Conservation (phyloP, 2,888 invertebrate genomes). For the Tiliacea citrago region DNA sequence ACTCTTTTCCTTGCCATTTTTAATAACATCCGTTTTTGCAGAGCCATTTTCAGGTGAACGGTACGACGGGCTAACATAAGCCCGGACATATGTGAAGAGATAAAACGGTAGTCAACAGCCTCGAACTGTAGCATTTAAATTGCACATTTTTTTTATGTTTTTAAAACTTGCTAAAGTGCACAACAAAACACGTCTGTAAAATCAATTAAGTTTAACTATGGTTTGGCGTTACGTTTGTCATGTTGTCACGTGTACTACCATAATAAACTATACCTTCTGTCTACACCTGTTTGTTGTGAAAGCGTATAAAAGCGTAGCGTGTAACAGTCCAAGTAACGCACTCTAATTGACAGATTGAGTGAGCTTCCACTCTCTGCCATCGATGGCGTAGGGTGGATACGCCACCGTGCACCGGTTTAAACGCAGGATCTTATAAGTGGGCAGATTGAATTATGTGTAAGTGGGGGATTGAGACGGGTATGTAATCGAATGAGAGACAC, state of each 20-base stretch:
- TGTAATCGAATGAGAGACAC: constrained; percentile 29
- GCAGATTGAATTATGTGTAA: constrained; percentile 51
- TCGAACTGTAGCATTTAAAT: background rate
- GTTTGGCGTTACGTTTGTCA: no score
- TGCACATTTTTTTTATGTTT: background rate
- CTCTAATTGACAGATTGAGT: constrained; percentile 87
- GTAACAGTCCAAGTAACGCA: constrained; percentile 72
- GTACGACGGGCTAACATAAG: no score
- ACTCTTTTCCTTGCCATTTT: background rate
- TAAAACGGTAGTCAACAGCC: background rate
- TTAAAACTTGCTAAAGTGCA: background rate
- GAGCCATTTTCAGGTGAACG: background rate
- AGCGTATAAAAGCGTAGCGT: constrained; percentile 65
- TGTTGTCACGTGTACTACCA: no score
- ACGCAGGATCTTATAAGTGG: constrained; percentile 43
- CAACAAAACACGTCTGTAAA: background rate
- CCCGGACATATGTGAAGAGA: background rate
- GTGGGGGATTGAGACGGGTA: constrained; percentile 23
- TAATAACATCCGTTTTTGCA: constrained; percentile 9
- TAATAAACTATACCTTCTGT: constrained; percentile 40
- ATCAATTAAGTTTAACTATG: background rate
- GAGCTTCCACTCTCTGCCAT: constrained; percentile 76
- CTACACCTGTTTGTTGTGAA: constrained; percentile 12
- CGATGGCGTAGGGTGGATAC: constrained; percentile 66
- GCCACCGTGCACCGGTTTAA: constrained; percentile 20